Conservation (phyloP, 2,113 vertebrate genomes). For the Caracal caracal region DNA sequence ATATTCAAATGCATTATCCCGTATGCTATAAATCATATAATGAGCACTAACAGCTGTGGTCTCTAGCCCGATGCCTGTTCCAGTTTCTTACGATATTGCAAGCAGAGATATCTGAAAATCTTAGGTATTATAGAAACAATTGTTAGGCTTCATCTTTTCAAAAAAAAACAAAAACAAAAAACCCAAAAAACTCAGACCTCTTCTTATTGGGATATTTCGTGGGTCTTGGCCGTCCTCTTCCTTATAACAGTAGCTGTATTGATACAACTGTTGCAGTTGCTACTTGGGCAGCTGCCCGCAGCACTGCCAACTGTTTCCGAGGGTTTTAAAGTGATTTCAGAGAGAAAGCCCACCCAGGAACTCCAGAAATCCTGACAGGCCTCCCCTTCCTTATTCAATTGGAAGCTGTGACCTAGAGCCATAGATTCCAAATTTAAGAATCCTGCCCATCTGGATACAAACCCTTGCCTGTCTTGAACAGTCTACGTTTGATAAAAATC, state of each 20-base stretch:
- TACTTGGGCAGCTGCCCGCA: slow-evolving; percentile 45
- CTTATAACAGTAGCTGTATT: background rate
- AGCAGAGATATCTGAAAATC: background rate
- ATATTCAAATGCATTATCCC: background rate
- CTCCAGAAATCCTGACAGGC: slow-evolving; percentile 14
- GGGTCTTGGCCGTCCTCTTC: background rate
- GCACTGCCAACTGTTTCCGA: background rate
- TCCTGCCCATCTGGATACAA: background rate
- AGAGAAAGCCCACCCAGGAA: slow-evolving; percentile 2
- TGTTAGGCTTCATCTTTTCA: background rate
- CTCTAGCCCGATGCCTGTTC: background rate
- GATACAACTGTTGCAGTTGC: slow-evolving; percentile 54
- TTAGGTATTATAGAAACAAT: background rate
- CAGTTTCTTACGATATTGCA: background rate
- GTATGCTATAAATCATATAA: background rate
- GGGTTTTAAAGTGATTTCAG: slow-evolving; percentile 44
- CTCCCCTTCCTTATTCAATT: background rate
- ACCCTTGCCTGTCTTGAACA: background rate
- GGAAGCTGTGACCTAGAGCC: background rate
- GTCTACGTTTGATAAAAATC: background rate
- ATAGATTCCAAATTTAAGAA: background rate
- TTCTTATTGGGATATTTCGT: background rate
- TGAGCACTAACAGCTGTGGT: background rate
- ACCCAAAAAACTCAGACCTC: background rate
- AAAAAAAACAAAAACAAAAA: background rate